phyloP scores from a whole-genome alignment of 2,888 invertebrate species.

The Hylaea fasciaria region DNA sequence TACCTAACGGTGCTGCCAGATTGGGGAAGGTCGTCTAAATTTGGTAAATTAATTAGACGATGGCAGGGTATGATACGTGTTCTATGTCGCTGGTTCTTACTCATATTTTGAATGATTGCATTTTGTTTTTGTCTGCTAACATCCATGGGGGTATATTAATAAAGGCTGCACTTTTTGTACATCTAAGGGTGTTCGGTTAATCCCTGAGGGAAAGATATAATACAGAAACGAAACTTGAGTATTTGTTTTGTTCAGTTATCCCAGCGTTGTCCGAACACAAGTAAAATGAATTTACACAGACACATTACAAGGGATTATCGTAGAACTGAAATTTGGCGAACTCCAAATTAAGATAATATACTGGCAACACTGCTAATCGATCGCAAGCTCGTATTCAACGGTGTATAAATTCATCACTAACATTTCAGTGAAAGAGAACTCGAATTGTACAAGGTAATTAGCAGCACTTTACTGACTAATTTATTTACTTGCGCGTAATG shows the following conservation, averaged over 20 bases:
- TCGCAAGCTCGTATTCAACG: slow-evolving; percentile 49
- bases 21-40: slow-evolving; percentile 10
- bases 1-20: slow-evolving; percentile 26
- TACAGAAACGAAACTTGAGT: no score
- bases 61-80: slow-evolving; percentile 2
- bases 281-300: no score
- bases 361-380: slow-evolving; percentile 18
- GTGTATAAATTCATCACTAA: slow-evolving; percentile 52
- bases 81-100: no score
- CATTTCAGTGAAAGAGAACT: slow-evolving; percentile 62
- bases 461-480: slow-evolving; percentile 69
- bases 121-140: background rate
- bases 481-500: slow-evolving; percentile 73
- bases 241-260: no score
- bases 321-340: background rate
- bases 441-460: slow-evolving; percentile 66
- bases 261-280: no score
- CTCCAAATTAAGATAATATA: background rate
- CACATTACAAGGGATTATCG: no score
- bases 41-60: background rate
- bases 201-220: no score
- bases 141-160: no score
- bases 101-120: background rate
- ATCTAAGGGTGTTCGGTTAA: no score
- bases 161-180: no score